A percentile compares a stretch with the other conserved stretches of the same genome.
These are phyloP conservation scores for Lagorchestes hirsutus DNA, from an alignment of 2,797 vertebrate species.

Conservation along the genomic window DNA sequence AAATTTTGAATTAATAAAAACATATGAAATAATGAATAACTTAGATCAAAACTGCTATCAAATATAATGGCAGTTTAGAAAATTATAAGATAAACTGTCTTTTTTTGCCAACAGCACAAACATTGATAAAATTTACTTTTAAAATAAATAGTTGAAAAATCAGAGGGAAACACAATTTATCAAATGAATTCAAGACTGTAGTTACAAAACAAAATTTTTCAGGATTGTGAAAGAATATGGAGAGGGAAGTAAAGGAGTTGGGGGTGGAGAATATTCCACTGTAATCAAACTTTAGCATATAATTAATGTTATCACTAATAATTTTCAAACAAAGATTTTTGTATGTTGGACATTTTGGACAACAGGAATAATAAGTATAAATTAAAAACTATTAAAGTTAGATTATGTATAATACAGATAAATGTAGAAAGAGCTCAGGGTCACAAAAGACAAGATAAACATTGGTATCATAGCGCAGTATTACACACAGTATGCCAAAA, in stretches of 20 bases:
- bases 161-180: not conserved
- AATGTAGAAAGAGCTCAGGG: not conserved
- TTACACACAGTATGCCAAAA: not conserved
- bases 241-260: not conserved
- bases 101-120: not conserved
- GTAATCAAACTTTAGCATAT: not conserved
- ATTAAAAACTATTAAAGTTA: not conserved
- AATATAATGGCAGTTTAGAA: not conserved
- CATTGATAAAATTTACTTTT: not conserved
- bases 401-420: not conserved
- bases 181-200: not conserved
- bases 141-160: not conserved
- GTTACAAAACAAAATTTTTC: not conserved
- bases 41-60: not conserved
- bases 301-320: not conserved
- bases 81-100: not conserved
- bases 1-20: not conserved
- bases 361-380: not conserved
- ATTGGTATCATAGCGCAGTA: not conserved
- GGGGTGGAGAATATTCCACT: not conserved
- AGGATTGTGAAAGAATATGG: not conserved
- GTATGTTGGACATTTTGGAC: not conserved
- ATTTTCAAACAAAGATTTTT: not conserved
- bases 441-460: not conserved
- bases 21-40: not conserved